phyloP scores from a whole-genome alignment of 2,113 vertebrate species.

The Pterocles gutturalis region DNA sequence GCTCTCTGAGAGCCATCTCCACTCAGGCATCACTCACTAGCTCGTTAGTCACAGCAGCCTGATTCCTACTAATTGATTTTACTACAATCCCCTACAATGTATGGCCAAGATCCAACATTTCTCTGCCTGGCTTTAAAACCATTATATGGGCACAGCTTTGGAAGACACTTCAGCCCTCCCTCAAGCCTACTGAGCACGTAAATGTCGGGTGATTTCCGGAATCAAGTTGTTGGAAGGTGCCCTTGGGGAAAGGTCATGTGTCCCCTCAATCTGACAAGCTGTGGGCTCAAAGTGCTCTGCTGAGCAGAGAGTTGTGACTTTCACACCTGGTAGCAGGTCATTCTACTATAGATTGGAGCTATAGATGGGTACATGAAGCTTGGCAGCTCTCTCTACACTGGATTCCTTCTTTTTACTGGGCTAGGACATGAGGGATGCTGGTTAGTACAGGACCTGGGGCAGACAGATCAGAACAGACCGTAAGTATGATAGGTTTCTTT shows the following conservation, averaged over 20 bases:
- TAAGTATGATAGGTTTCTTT: neutral
- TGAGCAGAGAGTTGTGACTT: neutral
- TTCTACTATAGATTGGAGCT: neutral
- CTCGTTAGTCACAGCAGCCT: constrained; percentile 60
- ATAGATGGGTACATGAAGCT: neutral
- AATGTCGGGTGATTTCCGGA: neutral
- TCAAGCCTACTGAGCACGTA: neutral
- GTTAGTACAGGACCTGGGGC: neutral
- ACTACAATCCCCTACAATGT: neutral
- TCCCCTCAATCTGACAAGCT: neutral
- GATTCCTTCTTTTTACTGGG: neutral
- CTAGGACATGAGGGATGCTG: neutral
- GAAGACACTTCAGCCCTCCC: neutral
- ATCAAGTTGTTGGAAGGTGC: neutral
- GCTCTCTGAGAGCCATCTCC: neutral
- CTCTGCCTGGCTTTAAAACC: neutral
- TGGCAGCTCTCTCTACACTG: neutral
- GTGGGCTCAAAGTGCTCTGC: accelerated
- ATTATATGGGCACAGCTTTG: neutral
- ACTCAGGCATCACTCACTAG: constrained; percentile 38
- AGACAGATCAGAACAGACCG: neutral
- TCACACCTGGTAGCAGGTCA: neutral
- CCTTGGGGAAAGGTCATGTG: neutral
- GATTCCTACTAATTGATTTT: constrained; percentile 57
- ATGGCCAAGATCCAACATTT: neutral